Conservation (phyloP, 2,113 vertebrate genomes). For the Delphinapterus leucas region DNA sequence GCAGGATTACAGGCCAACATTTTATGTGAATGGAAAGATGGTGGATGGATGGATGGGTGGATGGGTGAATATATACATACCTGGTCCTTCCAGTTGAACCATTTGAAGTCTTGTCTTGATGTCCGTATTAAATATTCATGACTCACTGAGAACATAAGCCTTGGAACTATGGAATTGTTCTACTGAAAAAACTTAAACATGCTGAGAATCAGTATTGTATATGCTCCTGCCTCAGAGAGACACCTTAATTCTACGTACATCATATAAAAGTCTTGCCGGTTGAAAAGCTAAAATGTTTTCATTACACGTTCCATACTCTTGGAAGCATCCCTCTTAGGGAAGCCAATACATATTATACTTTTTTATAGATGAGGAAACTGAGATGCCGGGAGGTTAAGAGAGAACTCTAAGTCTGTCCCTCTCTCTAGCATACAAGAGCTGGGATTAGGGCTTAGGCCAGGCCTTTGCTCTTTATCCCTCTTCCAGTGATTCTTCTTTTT, state of each 20-base stretch:
- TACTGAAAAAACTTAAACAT: not conserved
- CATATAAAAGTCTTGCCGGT: not conserved
- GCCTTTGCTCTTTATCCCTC: not conserved
- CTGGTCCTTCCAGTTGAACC: not conserved
- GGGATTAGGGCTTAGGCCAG: not conserved
- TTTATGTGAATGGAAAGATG: not conserved
- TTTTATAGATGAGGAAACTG: not conserved
- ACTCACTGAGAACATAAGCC: not conserved
- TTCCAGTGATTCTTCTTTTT: not conserved
- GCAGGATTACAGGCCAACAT: not conserved
- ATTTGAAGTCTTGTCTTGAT: conserved; percentile 3
- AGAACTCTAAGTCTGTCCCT: not conserved
- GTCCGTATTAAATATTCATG: not conserved
- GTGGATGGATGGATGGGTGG: not conserved
- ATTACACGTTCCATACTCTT: not conserved
- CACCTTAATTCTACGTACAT: not conserved
- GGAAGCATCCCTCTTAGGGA: not conserved
- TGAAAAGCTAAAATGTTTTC: not conserved
- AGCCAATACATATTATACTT: not conserved
- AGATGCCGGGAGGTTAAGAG: not conserved
- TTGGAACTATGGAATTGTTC: not conserved
- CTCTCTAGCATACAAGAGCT: not conserved
- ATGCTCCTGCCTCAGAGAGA: not conserved
- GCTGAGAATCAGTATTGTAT: not conserved
- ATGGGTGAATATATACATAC: not conserved